Conservation (phyloP, 1,140 invertebrate species). For the Leptinotarsa defecta region DNA sequence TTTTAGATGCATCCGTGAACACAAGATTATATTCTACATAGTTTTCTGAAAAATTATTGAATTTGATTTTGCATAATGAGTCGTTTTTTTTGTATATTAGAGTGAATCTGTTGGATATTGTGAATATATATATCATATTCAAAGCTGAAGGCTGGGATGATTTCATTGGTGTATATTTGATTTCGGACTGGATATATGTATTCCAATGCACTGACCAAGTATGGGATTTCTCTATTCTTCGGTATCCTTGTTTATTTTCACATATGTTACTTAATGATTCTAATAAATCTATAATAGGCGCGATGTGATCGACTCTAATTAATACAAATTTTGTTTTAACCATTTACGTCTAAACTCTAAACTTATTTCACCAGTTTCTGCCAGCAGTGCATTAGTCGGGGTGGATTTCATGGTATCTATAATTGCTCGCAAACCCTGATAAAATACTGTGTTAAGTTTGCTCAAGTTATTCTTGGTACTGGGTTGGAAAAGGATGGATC, state of each 20-base stretch:
- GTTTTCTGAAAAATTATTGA: neutral
- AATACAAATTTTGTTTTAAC: neutral
- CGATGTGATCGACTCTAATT: neutral
- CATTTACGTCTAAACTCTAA: neutral
- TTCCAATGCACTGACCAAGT: neutral
- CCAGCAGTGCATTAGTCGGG: slow-evolving; percentile 15
- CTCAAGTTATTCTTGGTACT: neutral
- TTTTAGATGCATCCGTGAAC: neutral
- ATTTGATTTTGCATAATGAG: neutral
- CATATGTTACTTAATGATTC: neutral
- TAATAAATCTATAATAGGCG: neutral
- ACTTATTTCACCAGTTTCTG: neutral
- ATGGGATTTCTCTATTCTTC: neutral
- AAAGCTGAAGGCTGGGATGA: neutral
- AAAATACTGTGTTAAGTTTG: neutral
- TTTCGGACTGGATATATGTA: neutral
- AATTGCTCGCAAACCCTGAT: neutral
- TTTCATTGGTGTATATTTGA: too few relatives aligned
- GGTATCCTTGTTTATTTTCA: neutral
- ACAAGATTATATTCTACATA: neutral
- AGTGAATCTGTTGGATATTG: neutral
- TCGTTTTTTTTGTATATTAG: neutral
- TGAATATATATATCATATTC: neutral
- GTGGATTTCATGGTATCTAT: slow-evolving; percentile 21
- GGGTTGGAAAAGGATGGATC: too few relatives aligned